Evolutionary conservation across 2,888 invertebrate genomes (phyloP), one percentile per base, ranked within the genome.

Genomic region (Drosophila greeni): DNA sequence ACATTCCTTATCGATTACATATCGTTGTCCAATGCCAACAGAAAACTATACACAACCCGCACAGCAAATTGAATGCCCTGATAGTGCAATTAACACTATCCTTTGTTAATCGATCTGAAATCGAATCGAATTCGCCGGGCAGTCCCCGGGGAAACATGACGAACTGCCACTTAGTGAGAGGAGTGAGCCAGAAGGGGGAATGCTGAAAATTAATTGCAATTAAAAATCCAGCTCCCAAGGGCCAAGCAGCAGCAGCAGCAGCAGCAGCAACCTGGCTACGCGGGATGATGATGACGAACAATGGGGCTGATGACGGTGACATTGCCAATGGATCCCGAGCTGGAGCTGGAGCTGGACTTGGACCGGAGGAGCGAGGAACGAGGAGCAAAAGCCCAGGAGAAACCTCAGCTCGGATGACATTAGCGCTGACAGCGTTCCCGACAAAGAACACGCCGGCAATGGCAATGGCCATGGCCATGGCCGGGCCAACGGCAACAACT

Each of bases 121-220:
- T 42, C 29, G 51, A 56, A 47, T 54, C 53, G 53, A 16, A 47
- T 16, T 53, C 47, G 45, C 23, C 16, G 12, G 18, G 6, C 24
- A 11, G 4, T 26, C 34, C 34, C 40, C 16, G 26, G 16, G 29
- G 52, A 16, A 26, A 23, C 52, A 52, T 51, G 40, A 61, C 31
- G 66, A 42, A 42, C 66, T 65, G 61, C 39, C 61, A 61, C 65
- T 64, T 64, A 62, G 12, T 16, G 45, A 29, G 29, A n/a, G 24
- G n/a, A 18, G 12, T 4, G 23, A 20, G 29, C 45, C 20, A 31
- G 11, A 18, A 29, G 45, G 45, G 56, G 56, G 49, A 47, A 52
- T 49, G 57, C 65, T 39, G 48, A 52, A 77, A 74, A 70, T 70
- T 70, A 80, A 82, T 79, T 76, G 77, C 80, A 76, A 76, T 82